These are phyloP conservation scores for Hyles euphorbiae DNA, from an alignment of 1,140 invertebrate genomes.

Conservation along the genomic window DNA sequence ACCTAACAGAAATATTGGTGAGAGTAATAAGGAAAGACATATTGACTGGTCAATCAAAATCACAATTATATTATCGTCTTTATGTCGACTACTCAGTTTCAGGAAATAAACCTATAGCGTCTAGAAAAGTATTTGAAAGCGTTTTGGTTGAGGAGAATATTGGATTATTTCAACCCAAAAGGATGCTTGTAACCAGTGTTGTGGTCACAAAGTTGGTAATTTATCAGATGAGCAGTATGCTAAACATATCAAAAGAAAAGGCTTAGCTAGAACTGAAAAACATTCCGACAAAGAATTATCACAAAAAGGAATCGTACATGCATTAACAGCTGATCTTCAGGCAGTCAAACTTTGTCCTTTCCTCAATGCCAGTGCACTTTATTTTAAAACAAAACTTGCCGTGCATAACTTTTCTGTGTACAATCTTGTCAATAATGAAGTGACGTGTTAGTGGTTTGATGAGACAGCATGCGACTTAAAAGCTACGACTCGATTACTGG, in stretches of 20 bases:
- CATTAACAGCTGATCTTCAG: slow-evolving; percentile 22
- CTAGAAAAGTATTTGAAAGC: too few species aligned
- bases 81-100: too few species aligned
- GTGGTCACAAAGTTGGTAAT: slow-evolving; percentile 8
- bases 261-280: slow-evolving; percentile 21
- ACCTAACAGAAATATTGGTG: too few species aligned
- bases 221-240: slow-evolving; percentile 19
- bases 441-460: slow-evolving; percentile 60
- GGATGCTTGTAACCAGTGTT: too few species aligned
- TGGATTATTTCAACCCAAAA: too few species aligned
- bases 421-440: slow-evolving; percentile 43
- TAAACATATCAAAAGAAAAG: slow-evolving; percentile 22
- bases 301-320: slow-evolving; percentile 9
- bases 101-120: too few species aligned
- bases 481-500: slow-evolving; percentile 34
- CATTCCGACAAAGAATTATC: neutral
- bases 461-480: slow-evolving; percentile 55
- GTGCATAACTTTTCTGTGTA: slow-evolving; percentile 42
- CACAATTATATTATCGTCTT: too few species aligned
- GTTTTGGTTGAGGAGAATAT: too few species aligned
- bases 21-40: too few species aligned
- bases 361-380: slow-evolving; percentile 18
- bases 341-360: slow-evolving; percentile 19
- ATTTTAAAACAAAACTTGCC: slow-evolving; percentile 18
- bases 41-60: too few species aligned